Percentiles rank a stretch among this genome's conserved stretches.
Conservation (phyloP, 2,797 vertebrate genomes). For the Characodon lateralis region DNA sequence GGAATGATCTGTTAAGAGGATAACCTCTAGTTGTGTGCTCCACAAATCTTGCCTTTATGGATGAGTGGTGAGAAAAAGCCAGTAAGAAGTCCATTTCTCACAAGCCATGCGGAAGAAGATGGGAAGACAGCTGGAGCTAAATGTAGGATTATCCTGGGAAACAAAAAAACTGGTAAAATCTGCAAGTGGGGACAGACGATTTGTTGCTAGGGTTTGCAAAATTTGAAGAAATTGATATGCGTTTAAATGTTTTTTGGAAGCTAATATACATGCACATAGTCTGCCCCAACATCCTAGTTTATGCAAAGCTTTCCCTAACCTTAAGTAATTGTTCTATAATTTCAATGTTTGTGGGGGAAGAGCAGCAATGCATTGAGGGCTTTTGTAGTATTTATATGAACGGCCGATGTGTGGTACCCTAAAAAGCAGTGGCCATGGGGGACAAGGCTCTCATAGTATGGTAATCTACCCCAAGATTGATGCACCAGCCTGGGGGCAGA, state of each 20-base stretch:
- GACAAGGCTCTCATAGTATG: conserved; percentile 26
- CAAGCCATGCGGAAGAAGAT: neutral
- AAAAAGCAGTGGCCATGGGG: conserved; percentile 54
- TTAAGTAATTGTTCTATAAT: conserved; percentile 14
- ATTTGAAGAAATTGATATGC: too few relatives aligned
- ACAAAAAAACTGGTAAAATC: neutral
- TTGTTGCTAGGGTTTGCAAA: too few relatives aligned
- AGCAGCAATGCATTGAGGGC: conserved; percentile 17
- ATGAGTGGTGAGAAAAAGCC: too few relatives aligned
- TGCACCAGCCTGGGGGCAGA: conserved; percentile 61
- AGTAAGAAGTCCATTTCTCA: neutral
- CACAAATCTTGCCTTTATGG: neutral
- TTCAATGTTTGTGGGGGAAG: conserved; percentile 1
- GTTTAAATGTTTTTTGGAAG: too few relatives aligned
- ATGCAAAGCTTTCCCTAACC: conserved; percentile 3
- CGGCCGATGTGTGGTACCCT: conserved; percentile 23
- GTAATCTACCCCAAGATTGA: conserved; percentile 48
- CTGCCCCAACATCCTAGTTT: neutral
- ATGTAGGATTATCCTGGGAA: neutral
- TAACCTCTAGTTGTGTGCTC: too few relatives aligned
- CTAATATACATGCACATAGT: too few relatives aligned
- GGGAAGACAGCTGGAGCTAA: neutral
- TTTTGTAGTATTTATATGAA: conserved; percentile 40
- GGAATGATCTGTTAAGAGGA: too few relatives aligned
- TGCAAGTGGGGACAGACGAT: neutral